Base-by-base conservation (phyloP, 2,888 invertebrate species). In the Limulus polyphemus region DNA sequence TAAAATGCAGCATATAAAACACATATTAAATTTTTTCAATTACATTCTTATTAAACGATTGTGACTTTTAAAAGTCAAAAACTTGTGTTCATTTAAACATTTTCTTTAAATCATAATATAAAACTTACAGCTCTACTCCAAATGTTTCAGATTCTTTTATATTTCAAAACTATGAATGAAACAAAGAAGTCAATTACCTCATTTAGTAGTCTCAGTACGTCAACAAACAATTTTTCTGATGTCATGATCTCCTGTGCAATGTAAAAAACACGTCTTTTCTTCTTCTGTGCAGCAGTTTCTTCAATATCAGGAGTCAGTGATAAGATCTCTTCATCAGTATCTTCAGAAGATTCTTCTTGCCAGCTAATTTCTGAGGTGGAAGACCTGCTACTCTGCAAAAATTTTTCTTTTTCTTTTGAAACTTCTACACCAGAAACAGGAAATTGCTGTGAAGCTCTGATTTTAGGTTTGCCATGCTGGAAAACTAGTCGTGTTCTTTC, bases 151-250 rank as follows among this genome's bases (percentile, higher is more conserved):
- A 32, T 32, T 5, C 3, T 32, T 32, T 32, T 32, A 32, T 7
- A 32, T 32, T 32, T 32, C 32, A 32, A 32, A 32, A 32, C 32
- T 32, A 32, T 5, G 7, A 32, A 1, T 32, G 7, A 32, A 32
- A 32, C 32, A 32, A 32, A 32, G 3, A 32, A 32, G 3, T 32
- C 32, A 32, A 32, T 72, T 69, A 77, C 77, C 69, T 77, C 72
- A 70, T 79, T 80, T 10, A 82, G 73, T 47, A 82, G 73, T 64
- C 75, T 77, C 48, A 82, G 73, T 59, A 79, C 79, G 73, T 80
- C 78, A 47, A 82, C 79, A 74, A 81, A 82, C 47, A 77, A 77
- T 69, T 75, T 72, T 70, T 82, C 82, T 7, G 82, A 80, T 10
- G 80, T 78, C 72, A 79, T 76, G 46, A 82, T 75, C 72, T 82